Percentiles rank a stretch among this genome's conserved stretches.
Conservation (phyloP, 2,113 vertebrate genomes). For the Anolis sagrei region DNA sequence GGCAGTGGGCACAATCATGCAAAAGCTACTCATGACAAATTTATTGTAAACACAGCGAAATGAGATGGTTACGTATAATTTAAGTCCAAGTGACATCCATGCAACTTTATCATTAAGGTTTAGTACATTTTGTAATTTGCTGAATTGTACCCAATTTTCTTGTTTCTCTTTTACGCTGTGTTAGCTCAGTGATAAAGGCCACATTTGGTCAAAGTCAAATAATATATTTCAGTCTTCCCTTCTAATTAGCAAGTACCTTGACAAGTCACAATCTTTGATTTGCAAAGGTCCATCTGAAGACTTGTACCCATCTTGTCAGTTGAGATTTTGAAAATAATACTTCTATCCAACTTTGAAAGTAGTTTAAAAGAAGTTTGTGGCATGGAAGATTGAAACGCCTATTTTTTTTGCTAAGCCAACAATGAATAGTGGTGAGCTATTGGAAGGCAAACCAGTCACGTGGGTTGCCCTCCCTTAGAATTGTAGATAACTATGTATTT, state of each 20-base stretch:
- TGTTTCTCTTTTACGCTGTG: neutral
- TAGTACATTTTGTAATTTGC: neutral
- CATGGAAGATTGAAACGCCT: neutral
- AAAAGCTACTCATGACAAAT: neutral
- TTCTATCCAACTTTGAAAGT: neutral
- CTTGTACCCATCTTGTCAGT: neutral
- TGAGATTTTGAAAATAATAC: neutral
- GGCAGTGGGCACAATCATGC: neutral
- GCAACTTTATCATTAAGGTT: neutral
- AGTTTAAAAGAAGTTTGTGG: neutral
- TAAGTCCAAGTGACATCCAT: neutral
- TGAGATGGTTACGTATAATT: neutral
- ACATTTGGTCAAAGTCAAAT: neutral
- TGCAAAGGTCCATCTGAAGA: neutral
- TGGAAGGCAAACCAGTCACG: neutral
- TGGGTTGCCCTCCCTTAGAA: neutral
- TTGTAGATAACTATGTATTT: neutral
- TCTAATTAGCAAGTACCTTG: neutral
- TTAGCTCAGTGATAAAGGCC: neutral
- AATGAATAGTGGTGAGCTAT: neutral
- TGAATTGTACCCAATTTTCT: neutral
- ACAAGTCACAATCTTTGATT: neutral
- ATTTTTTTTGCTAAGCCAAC: neutral
- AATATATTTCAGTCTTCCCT: neutral
- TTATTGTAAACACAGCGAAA: neutral